A percentile compares a stretch with the other conserved stretches of the same genome.
Conservation (phyloP, 2,797 vertebrate genomes). For the Gymnocypris eckloni region DNA sequence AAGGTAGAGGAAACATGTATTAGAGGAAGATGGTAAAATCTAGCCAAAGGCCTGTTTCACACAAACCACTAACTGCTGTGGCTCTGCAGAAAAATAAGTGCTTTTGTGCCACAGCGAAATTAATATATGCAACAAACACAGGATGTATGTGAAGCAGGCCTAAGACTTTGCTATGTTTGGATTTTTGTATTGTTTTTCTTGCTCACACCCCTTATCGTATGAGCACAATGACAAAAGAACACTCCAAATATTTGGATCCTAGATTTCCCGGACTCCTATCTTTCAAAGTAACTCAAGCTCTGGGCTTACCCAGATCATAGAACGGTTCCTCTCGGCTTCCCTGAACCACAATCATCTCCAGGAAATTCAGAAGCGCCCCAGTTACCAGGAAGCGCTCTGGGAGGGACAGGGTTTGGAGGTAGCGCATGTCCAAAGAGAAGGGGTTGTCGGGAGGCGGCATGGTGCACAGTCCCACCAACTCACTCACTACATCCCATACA, state of each 20-base stretch:
- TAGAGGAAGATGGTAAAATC: neutral
- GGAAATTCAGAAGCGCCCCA: conserved; percentile 78
- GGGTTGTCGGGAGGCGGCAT: conserved; percentile 81
- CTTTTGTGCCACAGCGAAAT: neutral
- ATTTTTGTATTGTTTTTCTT: conserved; percentile 13
- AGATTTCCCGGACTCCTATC: conserved; percentile 21
- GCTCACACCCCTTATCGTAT: conserved; percentile 1
- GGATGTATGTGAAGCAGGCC: neutral
- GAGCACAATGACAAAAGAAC: conserved; percentile 19
- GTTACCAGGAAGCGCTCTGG: conserved; percentile 77
- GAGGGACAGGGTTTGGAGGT: conserved; percentile 76
- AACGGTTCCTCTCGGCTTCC: conserved; percentile 77
- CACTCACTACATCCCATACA: conserved; percentile 80
- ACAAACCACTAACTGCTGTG: neutral
- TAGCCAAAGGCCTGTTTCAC: neutral
- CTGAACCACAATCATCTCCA: conserved; percentile 78
- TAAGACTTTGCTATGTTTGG: neutral
- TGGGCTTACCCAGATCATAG: conserved; percentile 75
- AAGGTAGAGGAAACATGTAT: neutral
- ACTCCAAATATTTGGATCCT: neutral
- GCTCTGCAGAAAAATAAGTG: too few species aligned
- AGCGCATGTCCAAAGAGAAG: conserved; percentile 79
- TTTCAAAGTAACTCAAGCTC: conserved; percentile 26
- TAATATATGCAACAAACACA: neutral
- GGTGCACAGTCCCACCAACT: conserved; percentile 81